Evolutionary conservation across 1,140 invertebrate species (phyloP).

Genomic region (Acarapis woodi): DNA sequence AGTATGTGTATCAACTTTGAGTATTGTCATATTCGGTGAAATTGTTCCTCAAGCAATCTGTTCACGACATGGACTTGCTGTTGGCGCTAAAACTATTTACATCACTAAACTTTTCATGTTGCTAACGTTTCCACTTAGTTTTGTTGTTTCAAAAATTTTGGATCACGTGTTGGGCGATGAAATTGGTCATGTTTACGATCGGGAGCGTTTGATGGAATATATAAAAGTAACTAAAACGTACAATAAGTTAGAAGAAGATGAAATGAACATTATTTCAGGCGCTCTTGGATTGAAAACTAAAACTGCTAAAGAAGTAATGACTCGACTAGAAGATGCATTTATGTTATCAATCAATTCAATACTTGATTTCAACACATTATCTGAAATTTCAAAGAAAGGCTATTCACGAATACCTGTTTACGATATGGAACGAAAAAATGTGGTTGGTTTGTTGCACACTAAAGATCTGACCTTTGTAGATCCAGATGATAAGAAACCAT

Average conservation of each 20-base stretch:
- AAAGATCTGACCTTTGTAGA: conserved; percentile 93
- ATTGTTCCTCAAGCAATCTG: conserved; percentile 69
- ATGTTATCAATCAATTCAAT: conserved; percentile 64
- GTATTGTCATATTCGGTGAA: conserved; percentile 88
- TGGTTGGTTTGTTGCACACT: conserved; percentile 73
- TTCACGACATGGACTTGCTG: conserved; percentile 70
- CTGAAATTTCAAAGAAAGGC: conserved; percentile 49
- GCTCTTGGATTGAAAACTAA: conserved; percentile 73
- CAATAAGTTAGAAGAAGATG: conserved; percentile 67
- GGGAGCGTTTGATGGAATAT: conserved; percentile 78
- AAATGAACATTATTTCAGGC: conserved; percentile 26
- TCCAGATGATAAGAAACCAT: conserved; percentile 77
- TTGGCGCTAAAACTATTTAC: conserved; percentile 54
- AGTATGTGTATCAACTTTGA: conserved; percentile 48
- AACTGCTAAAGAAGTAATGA: conserved; percentile 73
- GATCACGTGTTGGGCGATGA: conserved; percentile 43
- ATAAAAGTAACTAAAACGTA: conserved; percentile 23
- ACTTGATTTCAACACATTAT: conserved; percentile 83
- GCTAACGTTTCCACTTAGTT: conserved; percentile 75
- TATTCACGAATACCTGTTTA: conserved; percentile 85
- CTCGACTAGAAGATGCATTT: conserved; percentile 71
- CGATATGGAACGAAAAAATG: conserved; percentile 46
- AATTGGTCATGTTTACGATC: conserved; percentile 84
- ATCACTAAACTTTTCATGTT: conserved; percentile 84
- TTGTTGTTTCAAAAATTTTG: conserved; percentile 67